Conservation (phyloP, 1,140 invertebrate species). For the Scaptomyza pallida region DNA sequence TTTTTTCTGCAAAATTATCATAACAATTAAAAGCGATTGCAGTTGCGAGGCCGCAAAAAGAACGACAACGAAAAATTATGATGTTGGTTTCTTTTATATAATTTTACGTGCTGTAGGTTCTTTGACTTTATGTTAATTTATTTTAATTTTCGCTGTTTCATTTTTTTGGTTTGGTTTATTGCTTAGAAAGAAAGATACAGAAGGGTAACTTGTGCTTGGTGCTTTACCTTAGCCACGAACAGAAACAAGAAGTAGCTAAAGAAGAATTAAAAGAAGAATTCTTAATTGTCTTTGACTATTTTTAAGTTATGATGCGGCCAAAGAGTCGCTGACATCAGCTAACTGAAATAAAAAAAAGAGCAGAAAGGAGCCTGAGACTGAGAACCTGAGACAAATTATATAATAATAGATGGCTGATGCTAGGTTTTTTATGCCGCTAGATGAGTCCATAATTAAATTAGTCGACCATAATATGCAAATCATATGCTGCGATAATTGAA, state of each 20-base stretch:
- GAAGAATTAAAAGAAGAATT: constrained; percentile 65
- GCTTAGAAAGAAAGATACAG: constrained; percentile 50
- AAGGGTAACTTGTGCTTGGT: too few species aligned
- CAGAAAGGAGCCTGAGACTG: constrained; percentile 55
- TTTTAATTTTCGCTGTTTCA: constrained; percentile 55
- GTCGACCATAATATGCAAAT: constrained; percentile 62
- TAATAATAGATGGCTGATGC: constrained; percentile 56
- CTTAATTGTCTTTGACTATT: constrained; percentile 73
- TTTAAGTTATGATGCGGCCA: constrained; percentile 75
- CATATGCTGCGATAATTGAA: constrained; percentile 72
- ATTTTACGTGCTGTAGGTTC: constrained; percentile 22
- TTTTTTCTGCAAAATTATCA: constrained; percentile 58
- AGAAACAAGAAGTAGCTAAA: constrained; percentile 29
- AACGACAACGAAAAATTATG: constrained; percentile 43
- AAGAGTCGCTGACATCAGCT: constrained; percentile 63
- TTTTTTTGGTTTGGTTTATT: constrained; percentile 9
- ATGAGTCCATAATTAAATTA: constrained; percentile 63
- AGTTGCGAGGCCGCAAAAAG: constrained; percentile 27
- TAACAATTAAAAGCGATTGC: constrained; percentile 70
- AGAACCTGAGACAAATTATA: constrained; percentile 68
- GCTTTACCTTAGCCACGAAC: constrained; percentile 17
- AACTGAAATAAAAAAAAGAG: background rate
- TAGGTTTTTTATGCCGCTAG: constrained; percentile 19
- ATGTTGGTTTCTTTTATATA: constrained; percentile 21
- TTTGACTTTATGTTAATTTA: constrained; percentile 76